These are phyloP conservation scores for Hypotaenidia okinawae DNA, from an alignment of 2,797 vertebrate species.

Conservation along the genomic window DNA sequence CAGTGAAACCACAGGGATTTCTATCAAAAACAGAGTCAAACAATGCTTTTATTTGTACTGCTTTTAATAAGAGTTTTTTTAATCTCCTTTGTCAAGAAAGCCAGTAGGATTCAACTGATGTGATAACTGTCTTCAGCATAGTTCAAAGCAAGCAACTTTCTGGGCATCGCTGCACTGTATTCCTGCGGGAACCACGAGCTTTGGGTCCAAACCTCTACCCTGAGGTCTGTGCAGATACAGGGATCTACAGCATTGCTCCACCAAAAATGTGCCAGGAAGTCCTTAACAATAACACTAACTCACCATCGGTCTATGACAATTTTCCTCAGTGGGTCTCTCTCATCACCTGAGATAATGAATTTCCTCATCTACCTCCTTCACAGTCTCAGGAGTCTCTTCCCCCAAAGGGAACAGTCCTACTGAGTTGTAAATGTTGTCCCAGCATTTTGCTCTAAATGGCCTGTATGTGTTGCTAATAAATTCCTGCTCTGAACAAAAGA, in stretches of 20 bases:
- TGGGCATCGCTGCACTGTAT: accelerated
- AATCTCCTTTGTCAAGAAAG: background rate
- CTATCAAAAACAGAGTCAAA: background rate
- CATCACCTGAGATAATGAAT: background rate
- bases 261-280: background rate
- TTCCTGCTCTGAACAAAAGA: background rate
- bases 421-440: background rate
- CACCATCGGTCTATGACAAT: background rate
- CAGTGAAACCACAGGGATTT: background rate
- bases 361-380: background rate
- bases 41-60: background rate
- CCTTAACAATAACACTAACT: background rate
- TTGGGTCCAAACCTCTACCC: background rate
- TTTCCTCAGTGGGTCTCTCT: background rate
- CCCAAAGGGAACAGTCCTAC: background rate
- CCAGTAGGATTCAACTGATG: background rate
- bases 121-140: background rate
- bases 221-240: background rate
- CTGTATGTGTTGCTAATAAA: background rate
- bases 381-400: background rate
- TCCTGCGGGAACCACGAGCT: background rate
- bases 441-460: background rate
- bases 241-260: background rate
- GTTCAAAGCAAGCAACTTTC: background rate
- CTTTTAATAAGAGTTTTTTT: background rate